Evolutionary conservation across 2,113 vertebrate genomes (phyloP).

Genomic region (Aphelocoma coerulescens): DNA sequence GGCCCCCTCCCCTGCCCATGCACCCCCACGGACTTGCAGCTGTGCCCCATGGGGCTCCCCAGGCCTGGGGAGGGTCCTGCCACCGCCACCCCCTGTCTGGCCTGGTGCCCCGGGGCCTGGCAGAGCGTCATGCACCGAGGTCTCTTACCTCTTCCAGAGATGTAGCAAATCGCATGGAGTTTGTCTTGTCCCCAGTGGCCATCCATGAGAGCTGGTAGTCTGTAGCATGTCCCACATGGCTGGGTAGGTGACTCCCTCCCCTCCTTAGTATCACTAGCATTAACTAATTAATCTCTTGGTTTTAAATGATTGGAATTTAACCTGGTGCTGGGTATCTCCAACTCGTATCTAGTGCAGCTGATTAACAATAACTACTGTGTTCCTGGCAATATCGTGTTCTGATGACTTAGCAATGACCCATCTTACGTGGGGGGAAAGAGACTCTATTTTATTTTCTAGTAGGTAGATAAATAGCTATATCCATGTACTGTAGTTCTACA

Average conservation of each 20-base stretch:
- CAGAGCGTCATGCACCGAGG: constrained; percentile 49
- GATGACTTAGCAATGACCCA: constrained; percentile 79
- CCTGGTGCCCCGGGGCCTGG: constrained; percentile 55
- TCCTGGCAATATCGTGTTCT: constrained; percentile 88
- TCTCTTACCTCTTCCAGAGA: constrained; percentile 84
- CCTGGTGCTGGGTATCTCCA: constrained; percentile 90
- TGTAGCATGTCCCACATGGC: constrained; percentile 93
- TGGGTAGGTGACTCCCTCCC: constrained; percentile 76
- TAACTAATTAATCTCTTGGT: constrained; percentile 82
- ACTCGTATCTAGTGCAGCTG: constrained; percentile 84
- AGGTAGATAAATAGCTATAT: constrained; percentile 82
- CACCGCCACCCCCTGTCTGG: constrained; percentile 28
- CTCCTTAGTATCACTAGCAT: constrained; percentile 80
- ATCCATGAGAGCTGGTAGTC: constrained; percentile 82
- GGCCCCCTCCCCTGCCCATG: constrained; percentile 14
- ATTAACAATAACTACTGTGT: constrained; percentile 86
- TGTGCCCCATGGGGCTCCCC: constrained; percentile 23
- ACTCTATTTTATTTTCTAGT: constrained; percentile 79
- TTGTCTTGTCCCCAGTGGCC: constrained; percentile 81
- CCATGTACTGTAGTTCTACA: constrained; percentile 85
- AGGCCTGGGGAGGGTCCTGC: constrained; percentile 60
- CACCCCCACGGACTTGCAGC: constrained; percentile 29
- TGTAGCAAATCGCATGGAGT: constrained; percentile 97
- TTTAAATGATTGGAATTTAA: constrained; percentile 77
- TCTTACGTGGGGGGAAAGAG: constrained; percentile 71